Conservation (phyloP, 2,888 invertebrate genomes). For the Alcis repandata region DNA sequence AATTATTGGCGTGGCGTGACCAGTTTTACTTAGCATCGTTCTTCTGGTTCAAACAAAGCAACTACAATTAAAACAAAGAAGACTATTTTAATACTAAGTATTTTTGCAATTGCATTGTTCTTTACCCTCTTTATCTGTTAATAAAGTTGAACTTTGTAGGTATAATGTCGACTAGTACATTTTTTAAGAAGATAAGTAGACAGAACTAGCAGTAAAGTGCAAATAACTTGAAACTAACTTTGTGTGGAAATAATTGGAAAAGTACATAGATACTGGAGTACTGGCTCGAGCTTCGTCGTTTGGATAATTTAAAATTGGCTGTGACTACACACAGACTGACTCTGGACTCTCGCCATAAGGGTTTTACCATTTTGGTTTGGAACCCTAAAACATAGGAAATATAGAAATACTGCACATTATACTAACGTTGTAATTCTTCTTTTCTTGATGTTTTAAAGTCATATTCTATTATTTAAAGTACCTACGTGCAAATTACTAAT, state of each 20-base stretch:
- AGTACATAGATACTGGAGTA: not conserved
- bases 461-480: not conserved
- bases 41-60: constrained; percentile 20
- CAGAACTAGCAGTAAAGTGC: not conserved
- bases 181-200: not conserved
- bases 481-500: not conserved
- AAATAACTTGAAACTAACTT: not conserved
- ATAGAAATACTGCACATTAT: not conserved
- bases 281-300: not conserved
- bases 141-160: not conserved
- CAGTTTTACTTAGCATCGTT: not conserved
- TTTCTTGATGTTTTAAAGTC: too few species aligned
- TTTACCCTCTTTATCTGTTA: constrained; percentile 5
- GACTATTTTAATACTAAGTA: constrained; percentile 12
- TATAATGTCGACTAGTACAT: not conserved
- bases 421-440: not conserved
- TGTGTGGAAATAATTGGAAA: not conserved
- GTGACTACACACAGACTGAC: too few species aligned
- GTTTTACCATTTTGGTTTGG: too few species aligned
- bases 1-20: too few species aligned
- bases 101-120: constrained; percentile 17
- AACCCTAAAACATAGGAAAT: too few species aligned
- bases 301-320: not conserved
- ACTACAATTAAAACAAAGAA: constrained; percentile 21
- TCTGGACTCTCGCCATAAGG: too few species aligned